A percentile compares a stretch with the other conserved stretches of the same genome.
phyloP scores from a whole-genome alignment of 1,140 invertebrate genomes.

The Potamilus streckersoni region DNA sequence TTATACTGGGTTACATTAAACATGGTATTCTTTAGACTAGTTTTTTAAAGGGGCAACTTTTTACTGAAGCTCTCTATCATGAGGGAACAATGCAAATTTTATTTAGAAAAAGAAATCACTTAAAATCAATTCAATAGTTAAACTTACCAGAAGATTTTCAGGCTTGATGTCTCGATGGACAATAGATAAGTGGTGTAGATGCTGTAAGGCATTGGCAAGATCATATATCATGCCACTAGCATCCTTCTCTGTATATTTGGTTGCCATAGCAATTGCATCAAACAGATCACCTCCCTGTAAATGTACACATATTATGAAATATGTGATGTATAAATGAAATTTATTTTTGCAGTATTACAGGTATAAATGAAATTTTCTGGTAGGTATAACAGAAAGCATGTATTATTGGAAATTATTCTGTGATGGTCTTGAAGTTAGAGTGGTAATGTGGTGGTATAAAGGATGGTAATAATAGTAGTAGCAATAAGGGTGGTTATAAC shows the following conservation, averaged over 20 bases:
- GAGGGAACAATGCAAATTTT: too few relatives aligned
- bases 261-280: slow-evolving; percentile 62
- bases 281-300: slow-evolving; percentile 66
- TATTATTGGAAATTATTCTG: neutral
- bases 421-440: neutral
- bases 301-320: slow-evolving; percentile 10
- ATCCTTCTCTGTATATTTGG: slow-evolving; percentile 66
- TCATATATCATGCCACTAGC: slow-evolving; percentile 65
- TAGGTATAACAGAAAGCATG: neutral
- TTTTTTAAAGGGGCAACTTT: too few relatives aligned
- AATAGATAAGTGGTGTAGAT: slow-evolving; percentile 66
- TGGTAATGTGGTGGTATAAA: neutral
- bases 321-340: neutral
- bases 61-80: too few relatives aligned
- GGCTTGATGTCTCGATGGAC: slow-evolving; percentile 70
- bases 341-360: neutral
- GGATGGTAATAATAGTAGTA: too few relatives aligned
- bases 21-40: too few relatives aligned
- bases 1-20: too few relatives aligned
- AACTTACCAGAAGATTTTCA: slow-evolving; percentile 68
- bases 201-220: slow-evolving; percentile 65
- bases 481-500: too few relatives aligned
- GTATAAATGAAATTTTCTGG: neutral
- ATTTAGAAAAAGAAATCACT: neutral
- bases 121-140: neutral